Percentiles rank a stretch among this genome's conserved stretches.
Conservation (phyloP, 2,888 invertebrate genomes). For the Eilema sororculum region DNA sequence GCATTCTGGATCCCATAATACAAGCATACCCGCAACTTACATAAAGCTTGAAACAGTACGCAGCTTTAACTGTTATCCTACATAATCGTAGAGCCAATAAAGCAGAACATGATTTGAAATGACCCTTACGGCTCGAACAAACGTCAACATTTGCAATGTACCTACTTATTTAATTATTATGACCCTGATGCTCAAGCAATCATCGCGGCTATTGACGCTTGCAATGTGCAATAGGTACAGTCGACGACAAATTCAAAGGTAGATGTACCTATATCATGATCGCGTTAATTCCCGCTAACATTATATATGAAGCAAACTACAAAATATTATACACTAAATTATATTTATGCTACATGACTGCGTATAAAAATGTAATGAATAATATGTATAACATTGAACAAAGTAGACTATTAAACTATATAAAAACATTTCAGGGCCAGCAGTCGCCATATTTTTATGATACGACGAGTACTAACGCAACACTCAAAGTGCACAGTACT, state of each 20-base stretch:
- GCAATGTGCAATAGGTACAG: background rate
- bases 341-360: background rate
- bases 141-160: background rate
- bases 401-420: background rate
- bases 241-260: too few relatives aligned
- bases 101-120: too few relatives aligned
- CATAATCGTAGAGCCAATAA: too few relatives aligned
- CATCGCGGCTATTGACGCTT: background rate
- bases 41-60: too few relatives aligned
- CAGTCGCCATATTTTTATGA: background rate
- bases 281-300: too few relatives aligned
- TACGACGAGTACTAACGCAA: background rate
- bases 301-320: too few relatives aligned
- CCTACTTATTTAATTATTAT: background rate
- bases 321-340: too few relatives aligned
- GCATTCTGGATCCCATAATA: too few relatives aligned
- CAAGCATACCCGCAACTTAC: too few relatives aligned
- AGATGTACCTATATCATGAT: too few relatives aligned
- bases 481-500: background rate
- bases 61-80: too few relatives aligned
- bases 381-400: background rate
- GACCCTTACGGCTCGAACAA: background rate
- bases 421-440: background rate
- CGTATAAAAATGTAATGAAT: background rate
- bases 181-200: slow-evolving; percentile 1